These are phyloP conservation scores for Paraescarpia echinospica DNA, from an alignment of 1,140 invertebrate genomes.

Conservation along the genomic window DNA sequence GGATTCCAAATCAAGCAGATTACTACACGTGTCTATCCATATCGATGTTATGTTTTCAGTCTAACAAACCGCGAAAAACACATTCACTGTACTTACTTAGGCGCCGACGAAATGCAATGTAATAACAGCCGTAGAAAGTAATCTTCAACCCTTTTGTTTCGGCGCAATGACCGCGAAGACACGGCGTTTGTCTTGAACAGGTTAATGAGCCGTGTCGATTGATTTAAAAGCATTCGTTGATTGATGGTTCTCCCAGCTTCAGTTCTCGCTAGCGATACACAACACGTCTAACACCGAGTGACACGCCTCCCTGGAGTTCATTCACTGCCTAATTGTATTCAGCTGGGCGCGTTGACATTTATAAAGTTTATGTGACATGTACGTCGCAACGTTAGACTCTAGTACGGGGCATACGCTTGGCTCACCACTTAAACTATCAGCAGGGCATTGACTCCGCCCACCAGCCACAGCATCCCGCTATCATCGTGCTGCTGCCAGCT, in stretches of 20 bases:
- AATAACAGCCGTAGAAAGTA: not conserved
- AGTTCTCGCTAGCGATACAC: not conserved
- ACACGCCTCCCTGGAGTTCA: not conserved
- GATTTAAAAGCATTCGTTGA: not conserved
- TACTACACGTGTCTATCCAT: not conserved
- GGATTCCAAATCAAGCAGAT: too few relatives aligned
- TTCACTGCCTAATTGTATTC: not conserved
- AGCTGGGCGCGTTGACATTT: not conserved
- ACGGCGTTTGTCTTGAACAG: not conserved
- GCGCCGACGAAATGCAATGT: not conserved
- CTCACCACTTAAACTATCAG: not conserved
- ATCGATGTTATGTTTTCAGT: not conserved
- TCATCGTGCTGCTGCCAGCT: not conserved
- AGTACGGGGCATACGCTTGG: not conserved
- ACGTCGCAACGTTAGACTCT: not conserved
- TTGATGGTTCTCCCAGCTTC: not conserved
- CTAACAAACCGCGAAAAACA: not conserved
- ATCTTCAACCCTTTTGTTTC: not conserved
- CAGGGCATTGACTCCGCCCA: not conserved
- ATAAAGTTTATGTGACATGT: not conserved
- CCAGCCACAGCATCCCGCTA: not conserved
- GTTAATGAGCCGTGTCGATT: not conserved
- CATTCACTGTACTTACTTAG: not conserved
- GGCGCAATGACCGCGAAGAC: not conserved
- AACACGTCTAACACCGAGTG: not conserved